Evolutionary conservation across 2,113 vertebrate species (phyloP).

Genomic region (Sebastes fasciatus): DNA sequence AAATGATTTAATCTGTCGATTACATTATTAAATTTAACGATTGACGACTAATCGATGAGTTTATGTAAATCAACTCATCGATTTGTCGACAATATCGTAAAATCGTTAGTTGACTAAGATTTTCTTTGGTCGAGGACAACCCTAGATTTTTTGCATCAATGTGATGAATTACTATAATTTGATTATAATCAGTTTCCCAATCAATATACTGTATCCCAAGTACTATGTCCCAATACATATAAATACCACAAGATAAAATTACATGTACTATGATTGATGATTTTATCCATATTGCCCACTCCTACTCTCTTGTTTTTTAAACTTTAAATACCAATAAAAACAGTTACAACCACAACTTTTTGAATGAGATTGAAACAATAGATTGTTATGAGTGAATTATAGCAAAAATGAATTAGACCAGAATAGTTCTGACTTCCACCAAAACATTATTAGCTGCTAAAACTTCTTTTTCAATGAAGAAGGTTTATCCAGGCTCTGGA

Average conservation of each 20-base stretch:
- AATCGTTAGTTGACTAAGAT: no score
- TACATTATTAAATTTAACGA: no score
- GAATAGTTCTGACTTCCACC: slow-evolving; percentile 19
- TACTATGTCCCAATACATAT: slow-evolving; percentile 7
- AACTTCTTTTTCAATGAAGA: slow-evolving; percentile 40
- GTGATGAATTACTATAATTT: slow-evolving; percentile 2
- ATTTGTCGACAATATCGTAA: no score
- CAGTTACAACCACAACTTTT: neutral
- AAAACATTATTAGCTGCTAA: slow-evolving; percentile 37
- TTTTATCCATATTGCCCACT: neutral
- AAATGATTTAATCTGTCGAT: no score
- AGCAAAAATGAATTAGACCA: slow-evolving; percentile 24
- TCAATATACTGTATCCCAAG: slow-evolving; percentile 17
- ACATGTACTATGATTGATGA: slow-evolving; percentile 14
- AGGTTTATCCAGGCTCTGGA: slow-evolving; percentile 29
- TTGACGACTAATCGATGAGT: no score
- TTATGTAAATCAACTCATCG: no score
- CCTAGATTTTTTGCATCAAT: neutral
- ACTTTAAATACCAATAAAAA: slow-evolving; percentile 5
- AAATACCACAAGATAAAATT: slow-evolving; percentile 28
- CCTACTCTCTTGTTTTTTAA: neutral
- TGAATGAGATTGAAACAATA: slow-evolving; percentile 7
- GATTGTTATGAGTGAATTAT: slow-evolving; percentile 19
- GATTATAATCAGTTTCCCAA: slow-evolving; percentile 4
- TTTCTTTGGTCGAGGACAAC: no score